Percentiles rank a stretch among this genome's conserved stretches.
Conservation (phyloP, 2,113 vertebrate species). For the Pampusana beccarii region DNA sequence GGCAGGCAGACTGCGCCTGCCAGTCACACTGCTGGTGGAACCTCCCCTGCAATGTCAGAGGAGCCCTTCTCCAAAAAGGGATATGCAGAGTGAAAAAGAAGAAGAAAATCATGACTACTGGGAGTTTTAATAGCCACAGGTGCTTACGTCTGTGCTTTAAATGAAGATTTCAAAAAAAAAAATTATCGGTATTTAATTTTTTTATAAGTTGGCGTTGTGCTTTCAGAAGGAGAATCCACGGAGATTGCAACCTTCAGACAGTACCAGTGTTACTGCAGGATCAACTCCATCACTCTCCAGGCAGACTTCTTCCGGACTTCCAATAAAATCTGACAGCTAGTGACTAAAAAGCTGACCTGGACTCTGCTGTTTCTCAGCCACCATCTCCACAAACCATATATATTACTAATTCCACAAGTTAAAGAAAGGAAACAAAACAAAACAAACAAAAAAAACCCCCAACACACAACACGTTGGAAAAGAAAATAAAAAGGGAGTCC, state of each 20-base stretch:
- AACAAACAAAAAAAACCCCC: too few relatives aligned
- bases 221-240: not conserved
- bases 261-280: not conserved
- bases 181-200: not conserved
- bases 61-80: slow-evolving; percentile 33
- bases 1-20: slow-evolving; percentile 86
- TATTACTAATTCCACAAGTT: not conserved
- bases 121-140: not conserved
- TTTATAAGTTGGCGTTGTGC: fast-evolving
- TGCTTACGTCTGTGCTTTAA: not conserved
- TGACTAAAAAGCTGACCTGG: not conserved
- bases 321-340: not conserved
- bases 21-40: slow-evolving; percentile 86
- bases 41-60: slow-evolving; percentile 74
- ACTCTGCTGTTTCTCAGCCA: not conserved
- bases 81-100: not conserved
- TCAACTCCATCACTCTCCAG: not conserved
- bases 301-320: not conserved
- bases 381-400: not conserved
- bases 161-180: not conserved
- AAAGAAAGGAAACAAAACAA: not conserved
- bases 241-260: not conserved
- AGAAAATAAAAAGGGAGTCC: fast-evolving
- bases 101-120: not conserved
- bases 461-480: too few relatives aligned